phyloP scores from a whole-genome alignment of 2,888 invertebrate genomes.

The Tolmerus cingulatus region DNA sequence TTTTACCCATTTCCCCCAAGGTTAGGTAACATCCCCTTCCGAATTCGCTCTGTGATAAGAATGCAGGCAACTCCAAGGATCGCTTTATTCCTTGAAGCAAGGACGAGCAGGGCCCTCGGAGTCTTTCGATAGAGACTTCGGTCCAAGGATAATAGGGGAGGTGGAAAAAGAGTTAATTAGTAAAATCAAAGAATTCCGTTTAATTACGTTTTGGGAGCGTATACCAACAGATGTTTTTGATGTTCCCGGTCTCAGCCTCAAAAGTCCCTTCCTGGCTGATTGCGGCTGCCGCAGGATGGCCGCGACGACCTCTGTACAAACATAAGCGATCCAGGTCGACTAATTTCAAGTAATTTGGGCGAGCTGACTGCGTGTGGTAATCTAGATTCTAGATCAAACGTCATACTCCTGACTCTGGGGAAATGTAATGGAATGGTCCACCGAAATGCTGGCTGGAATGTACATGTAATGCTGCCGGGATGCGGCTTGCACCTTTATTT shows the following conservation, averaged over 20 bases:
- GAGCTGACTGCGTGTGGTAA: constrained; percentile 29
- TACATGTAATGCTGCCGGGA: neutral
- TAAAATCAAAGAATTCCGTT: constrained; percentile 32
- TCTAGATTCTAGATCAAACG: constrained; percentile 34
- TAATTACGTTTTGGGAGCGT: constrained; percentile 24
- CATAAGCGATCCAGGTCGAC: neutral
- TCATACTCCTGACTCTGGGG: constrained; percentile 4
- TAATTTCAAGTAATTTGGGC: constrained; percentile 29
- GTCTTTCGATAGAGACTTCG: neutral
- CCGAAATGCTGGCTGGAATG: neutral
- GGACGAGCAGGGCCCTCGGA: neutral
- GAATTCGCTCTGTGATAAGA: neutral
- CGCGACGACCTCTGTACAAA: neutral
- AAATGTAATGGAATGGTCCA: neutral
- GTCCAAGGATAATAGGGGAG: neutral
- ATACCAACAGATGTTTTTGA: constrained; percentile 30
- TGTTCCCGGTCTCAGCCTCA: neutral
- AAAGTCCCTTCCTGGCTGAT: neutral
- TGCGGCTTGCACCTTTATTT: constrained; percentile 2
- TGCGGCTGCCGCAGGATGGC: neutral
- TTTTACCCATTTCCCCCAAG: neutral
- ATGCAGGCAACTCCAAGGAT: neutral
- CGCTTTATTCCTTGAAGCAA: neutral
- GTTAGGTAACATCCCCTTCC: neutral
- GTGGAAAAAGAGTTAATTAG: constrained; percentile 34